phyloP scores from a whole-genome alignment of 2,797 vertebrate genomes.

The Epinephelus awoara region DNA sequence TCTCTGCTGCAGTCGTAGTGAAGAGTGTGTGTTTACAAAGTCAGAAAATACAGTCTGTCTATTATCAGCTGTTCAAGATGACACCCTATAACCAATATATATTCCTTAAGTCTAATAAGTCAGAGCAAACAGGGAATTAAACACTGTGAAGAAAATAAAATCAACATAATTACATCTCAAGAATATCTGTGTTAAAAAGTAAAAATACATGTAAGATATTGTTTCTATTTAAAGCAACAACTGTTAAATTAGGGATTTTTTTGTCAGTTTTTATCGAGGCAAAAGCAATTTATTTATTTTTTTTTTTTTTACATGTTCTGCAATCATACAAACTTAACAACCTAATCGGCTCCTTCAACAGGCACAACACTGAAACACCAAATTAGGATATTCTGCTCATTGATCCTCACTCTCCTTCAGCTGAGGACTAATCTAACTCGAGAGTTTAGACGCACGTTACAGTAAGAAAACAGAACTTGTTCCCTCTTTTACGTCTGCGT shows the following conservation, averaged over 20 bases:
- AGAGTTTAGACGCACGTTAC: neutral
- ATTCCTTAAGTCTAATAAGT: neutral
- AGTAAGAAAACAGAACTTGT: neutral
- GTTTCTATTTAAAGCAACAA: neutral
- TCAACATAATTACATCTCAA: no score
- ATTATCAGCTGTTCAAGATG: neutral
- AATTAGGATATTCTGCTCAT: slow-evolving; percentile 18
- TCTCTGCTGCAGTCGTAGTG: neutral
- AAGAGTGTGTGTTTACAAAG: neutral
- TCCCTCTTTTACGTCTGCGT: slow-evolving; percentile 1
- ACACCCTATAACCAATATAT: neutral
- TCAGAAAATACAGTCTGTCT: slow-evolving; percentile 2
- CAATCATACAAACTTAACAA: slow-evolving; percentile 6
- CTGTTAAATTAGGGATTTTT: neutral
- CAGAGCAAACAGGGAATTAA: neutral
- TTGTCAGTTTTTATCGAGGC: neutral
- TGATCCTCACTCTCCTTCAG: slow-evolving; percentile 4
- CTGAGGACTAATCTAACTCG: neutral
- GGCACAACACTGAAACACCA: slow-evolving; percentile 10
- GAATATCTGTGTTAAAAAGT: neutral
- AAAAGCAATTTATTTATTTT: slow-evolving; percentile 1
- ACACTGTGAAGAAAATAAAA: neutral
- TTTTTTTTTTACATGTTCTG: neutral
- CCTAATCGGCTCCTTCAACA: neutral
- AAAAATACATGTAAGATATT: neutral